phyloP scores from a whole-genome alignment of 35 echinoderm and acorn worm genomes.

The Lytechinus pictus region DNA sequence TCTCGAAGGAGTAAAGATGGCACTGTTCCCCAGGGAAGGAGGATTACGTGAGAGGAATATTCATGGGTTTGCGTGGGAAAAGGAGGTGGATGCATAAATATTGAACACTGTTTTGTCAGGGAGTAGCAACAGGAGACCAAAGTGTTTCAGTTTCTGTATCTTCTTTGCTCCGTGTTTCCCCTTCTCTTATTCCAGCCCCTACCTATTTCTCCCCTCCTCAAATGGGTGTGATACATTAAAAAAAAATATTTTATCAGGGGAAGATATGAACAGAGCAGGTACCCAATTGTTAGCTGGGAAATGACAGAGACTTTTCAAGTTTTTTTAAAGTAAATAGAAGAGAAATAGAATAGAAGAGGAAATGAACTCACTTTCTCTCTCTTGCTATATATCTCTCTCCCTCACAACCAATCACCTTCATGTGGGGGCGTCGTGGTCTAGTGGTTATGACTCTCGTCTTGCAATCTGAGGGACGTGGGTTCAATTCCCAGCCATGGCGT shows the following conservation, averaged over 20 bases:
- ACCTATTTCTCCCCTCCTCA: background rate
- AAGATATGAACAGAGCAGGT: too few relatives aligned
- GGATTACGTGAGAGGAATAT: slow-evolving; percentile 29
- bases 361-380: background rate
- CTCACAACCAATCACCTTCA: background rate
- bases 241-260: too few relatives aligned
- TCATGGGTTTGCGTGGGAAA: background rate
- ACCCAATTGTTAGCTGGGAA: too few relatives aligned
- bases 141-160: background rate
- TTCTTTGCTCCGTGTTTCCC: background rate
- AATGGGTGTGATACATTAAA: too few relatives aligned
- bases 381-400: background rate
- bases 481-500: too few relatives aligned
- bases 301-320: too few relatives aligned
- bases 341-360: too few relatives aligned
- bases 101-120: background rate
- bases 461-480: too few relatives aligned
- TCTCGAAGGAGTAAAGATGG: background rate
- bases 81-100: background rate
- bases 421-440: too few relatives aligned
- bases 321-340: too few relatives aligned
- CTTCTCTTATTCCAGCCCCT: background rate
- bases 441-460: too few relatives aligned
- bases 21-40: background rate
- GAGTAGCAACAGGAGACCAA: background rate